phyloP scores from a whole-genome alignment of 1,140 invertebrate species.

The Zaprionus nigranus region DNA sequence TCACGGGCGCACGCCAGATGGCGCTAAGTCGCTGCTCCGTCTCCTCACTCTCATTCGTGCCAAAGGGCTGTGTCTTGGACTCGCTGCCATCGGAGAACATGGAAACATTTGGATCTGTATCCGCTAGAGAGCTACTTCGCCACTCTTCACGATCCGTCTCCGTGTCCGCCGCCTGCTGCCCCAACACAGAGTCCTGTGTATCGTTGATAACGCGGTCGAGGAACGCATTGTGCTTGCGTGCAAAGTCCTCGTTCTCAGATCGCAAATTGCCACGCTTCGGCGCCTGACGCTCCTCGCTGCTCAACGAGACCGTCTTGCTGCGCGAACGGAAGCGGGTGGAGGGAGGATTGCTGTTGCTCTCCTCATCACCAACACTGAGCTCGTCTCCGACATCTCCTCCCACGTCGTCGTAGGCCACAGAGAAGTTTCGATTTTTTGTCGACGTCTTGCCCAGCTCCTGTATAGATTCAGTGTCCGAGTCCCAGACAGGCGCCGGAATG shows the following conservation, averaged over 20 bases:
- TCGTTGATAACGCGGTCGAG: constrained; percentile 82
- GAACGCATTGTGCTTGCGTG: constrained; percentile 86
- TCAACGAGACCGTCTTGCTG: constrained; percentile 62
- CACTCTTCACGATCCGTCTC: constrained; percentile 35
- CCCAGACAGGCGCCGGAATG: constrained; percentile 45
- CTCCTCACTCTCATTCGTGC: constrained; percentile 31
- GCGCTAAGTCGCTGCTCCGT: constrained; percentile 46
- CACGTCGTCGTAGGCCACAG: constrained; percentile 34
- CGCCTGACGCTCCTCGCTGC: constrained; percentile 45
- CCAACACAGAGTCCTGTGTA: constrained; percentile 17
- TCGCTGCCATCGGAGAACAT: constrained; percentile 52
- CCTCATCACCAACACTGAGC: constrained; percentile 36
- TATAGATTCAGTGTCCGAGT: constrained; percentile 52
- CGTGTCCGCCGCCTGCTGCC: not conserved
- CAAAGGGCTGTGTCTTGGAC: constrained; percentile 6
- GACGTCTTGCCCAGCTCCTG: constrained; percentile 1
- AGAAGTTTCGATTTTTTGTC: constrained; percentile 32
- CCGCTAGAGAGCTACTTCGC: constrained; percentile 20
- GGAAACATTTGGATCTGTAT: constrained; percentile 48
- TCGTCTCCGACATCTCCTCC: constrained; percentile 5
- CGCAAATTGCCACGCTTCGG: constrained; percentile 81
- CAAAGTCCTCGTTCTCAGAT: constrained; percentile 87
- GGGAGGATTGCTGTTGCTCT: constrained; percentile 38
- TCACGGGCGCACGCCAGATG: constrained; percentile 60
- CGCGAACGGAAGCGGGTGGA: constrained; percentile 33